phyloP scores from a whole-genome alignment of 2,113 vertebrate species.

The Triplophysa dalaica region DNA sequence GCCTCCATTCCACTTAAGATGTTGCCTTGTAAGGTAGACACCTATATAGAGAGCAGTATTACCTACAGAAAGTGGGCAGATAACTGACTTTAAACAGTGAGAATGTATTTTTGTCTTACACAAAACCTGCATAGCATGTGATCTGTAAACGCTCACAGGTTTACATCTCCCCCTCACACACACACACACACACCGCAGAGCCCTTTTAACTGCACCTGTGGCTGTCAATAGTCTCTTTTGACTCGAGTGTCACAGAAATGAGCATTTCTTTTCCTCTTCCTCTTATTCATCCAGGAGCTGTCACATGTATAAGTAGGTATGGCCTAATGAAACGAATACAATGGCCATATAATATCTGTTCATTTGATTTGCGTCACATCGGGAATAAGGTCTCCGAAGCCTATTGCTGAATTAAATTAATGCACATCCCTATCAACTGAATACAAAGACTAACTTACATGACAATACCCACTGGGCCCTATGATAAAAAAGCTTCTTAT shows the following conservation, averaged over 20 bases:
- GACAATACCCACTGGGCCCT: neutral
- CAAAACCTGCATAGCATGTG: no score
- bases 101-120: no score
- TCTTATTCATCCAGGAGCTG: neutral
- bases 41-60: no score
- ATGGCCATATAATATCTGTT: neutral
- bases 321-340: neutral
- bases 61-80: no score
- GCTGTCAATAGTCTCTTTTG: neutral
- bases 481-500: constrained; percentile 1
- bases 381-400: constrained; percentile 8
- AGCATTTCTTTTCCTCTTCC: neutral
- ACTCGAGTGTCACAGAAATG: neutral
- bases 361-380: neutral
- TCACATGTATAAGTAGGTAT: neutral
- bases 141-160: no score
- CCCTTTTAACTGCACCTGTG: neutral
- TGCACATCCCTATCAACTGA: constrained; percentile 10
- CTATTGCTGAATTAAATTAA: constrained; percentile 3
- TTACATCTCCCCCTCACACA: no score
- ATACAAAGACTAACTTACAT: constrained; percentile 5
- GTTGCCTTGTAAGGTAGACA: no score
- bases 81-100: no score
- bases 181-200: neutral
- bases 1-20: no score